Base-by-base conservation (phyloP, 1,140 invertebrate species). In the Saccostrea glomerata region DNA sequence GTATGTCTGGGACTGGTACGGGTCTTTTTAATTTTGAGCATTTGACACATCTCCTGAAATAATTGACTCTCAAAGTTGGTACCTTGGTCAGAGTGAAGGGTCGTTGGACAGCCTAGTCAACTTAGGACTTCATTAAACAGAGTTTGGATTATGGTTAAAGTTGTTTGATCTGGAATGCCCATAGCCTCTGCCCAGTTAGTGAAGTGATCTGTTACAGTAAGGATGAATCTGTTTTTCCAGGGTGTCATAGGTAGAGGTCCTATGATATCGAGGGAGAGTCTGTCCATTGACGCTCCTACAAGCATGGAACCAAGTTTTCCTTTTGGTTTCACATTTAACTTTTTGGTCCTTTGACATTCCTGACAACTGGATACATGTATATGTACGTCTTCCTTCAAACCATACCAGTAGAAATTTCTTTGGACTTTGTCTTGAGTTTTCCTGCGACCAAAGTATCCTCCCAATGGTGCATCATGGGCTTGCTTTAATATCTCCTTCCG, bases 281-380 rank as follows among this genome's bases (percentile, higher is more conserved):
- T 77, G 23, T 77, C 73, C 73, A 77, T 30, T 20, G 73, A 23
- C 9, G 73, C 73, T 77, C 73, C 73, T n/a, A 77, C 73, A 25
- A 77, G n/a, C 73, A 77, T 77, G 13, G 23, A 11, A 15, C 73
- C 73, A 30, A 77, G 36, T 40, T 77, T 7, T n/a, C 73, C 23
- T n/a, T 25, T 77, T 20, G 73, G 73, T 2, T 77, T 77, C n/a
- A 20, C n/a, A 4, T 6, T 25, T 2, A 77, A 15, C 36, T 40
- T 77, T 40, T n/a, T 25, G 23, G 13, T 77, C 7, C 15, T 77
- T 40, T 77, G 73, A 77, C 73, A 77, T n/a, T 20, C 23, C 23
- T 13, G 23, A 15, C 73, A 77, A 25, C 73, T 77, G 2, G 73
- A 20, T 13, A 60, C 12, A 13, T 60, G 20, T 60, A 20, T 13